Evolutionary conservation across 2,797 vertebrate species (phyloP).

Genomic region (Euphonia xanthogaster): DNA sequence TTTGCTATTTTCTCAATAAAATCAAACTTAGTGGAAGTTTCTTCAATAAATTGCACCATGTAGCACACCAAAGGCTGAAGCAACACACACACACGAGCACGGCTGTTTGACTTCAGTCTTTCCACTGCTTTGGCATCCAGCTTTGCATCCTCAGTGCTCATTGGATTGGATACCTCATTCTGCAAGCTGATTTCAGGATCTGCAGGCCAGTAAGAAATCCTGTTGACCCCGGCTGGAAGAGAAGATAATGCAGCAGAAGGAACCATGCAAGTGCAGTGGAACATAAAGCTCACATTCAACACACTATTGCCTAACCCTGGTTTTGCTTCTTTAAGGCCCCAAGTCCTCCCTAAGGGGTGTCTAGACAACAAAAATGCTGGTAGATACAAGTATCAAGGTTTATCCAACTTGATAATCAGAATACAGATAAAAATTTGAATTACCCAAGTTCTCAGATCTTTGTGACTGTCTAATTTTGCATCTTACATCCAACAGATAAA

Average conservation of each 20-base stretch:
- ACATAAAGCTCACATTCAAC: neutral
- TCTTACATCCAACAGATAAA: neutral
- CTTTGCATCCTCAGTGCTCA: conserved; percentile 79
- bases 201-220: conserved; percentile 94
- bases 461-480: neutral
- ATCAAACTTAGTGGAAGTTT: conserved; percentile 87
- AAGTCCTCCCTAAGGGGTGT: neutral
- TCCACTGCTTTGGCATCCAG: conserved; percentile 87
- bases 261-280: neutral
- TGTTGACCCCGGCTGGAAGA: conserved; percentile 87
- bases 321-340: neutral
- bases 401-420: neutral
- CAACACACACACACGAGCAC: conserved; percentile 85
- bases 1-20: conserved; percentile 83
- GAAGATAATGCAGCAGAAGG: conserved; percentile 33
- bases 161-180: conserved; percentile 34
- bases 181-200: conserved; percentile 92
- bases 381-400: neutral
- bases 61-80: conserved; percentile 85
- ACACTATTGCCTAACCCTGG: neutral
- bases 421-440: neutral
- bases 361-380: neutral
- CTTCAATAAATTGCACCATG: conserved; percentile 85
- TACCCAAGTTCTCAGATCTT: neutral
- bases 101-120: conserved; percentile 91